A percentile compares a stretch with the other conserved stretches of the same genome.
Evolutionary conservation across 2,888 invertebrate species (phyloP).

Genomic region (Macrosoma leucophasiata): DNA sequence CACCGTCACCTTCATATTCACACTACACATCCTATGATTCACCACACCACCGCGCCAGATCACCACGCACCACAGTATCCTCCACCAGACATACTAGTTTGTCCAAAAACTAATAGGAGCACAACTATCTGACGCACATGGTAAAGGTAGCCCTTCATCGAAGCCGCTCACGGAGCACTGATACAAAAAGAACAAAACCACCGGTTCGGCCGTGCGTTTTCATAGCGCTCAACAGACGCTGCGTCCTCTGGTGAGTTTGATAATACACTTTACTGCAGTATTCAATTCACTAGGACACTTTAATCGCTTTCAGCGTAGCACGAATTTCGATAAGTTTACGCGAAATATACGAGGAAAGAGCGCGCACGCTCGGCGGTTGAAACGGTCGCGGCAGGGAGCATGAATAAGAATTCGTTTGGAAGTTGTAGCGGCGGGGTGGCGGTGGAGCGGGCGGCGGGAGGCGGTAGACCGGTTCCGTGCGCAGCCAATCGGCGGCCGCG

Average conservation of each 20-base stretch:
- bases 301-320: constrained; percentile 47
- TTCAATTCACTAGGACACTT: constrained; percentile 28
- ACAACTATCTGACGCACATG: constrained; percentile 70
- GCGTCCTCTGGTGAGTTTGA: constrained; percentile 27
- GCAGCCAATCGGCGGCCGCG: constrained; percentile 60
- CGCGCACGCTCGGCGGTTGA: constrained; percentile 60
- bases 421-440: constrained; percentile 51
- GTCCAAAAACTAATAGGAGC: constrained; percentile 68
- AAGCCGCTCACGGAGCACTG: constrained; percentile 57
- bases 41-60: constrained; percentile 34
- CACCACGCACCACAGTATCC: constrained; percentile 41
- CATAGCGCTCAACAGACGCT: constrained; percentile 47
- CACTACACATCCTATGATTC: constrained; percentile 44
- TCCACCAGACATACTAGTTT: constrained; percentile 66
- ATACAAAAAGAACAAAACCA: constrained; percentile 69
- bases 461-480: constrained; percentile 57
- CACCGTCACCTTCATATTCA: constrained; percentile 96
- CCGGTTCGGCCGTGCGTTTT: constrained; percentile 48
- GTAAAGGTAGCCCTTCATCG: constrained; percentile 55
- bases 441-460: constrained; percentile 38
- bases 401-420: constrained; percentile 72
- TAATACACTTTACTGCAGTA: constrained; percentile 3
- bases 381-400: constrained; percentile 67
- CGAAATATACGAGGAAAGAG: constrained; percentile 58
- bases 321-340: constrained; percentile 73